Base-by-base conservation (phyloP, 2,797 vertebrate genomes). In the Sebastes flavidus region DNA sequence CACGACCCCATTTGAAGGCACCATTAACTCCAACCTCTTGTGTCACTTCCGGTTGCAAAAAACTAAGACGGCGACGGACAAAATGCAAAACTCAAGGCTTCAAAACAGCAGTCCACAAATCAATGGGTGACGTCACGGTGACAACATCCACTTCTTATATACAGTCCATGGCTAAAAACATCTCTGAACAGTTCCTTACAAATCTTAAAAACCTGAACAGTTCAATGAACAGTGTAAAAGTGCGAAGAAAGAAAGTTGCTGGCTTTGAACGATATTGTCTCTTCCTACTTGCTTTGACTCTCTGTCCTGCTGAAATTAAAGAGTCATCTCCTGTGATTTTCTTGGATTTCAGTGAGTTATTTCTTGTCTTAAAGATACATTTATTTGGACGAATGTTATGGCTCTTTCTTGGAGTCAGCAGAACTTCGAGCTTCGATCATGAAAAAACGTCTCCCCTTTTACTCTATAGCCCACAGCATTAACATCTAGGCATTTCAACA, bases 401-500 rank as follows among this genome's bases (percentile, higher is more conserved):
- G 10, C 27, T 75, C 42, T 62, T 79, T 75, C 20, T 9, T 54
- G 49, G 29, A 83, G 34, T 62, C 59, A 24, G 38, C 38, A 69
- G 16, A 59, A 54, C 14, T 25, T 76, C 56, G 52, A 74, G 36
- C 66, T 72, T 69, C 24, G 4, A 75, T 67, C 29, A 60, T n/a
- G 14, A 74, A 67, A 27, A 42, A 75, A 32, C 46, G 1, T 76
- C 86, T 75, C 27, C 29, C 16, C 76, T 79, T 69, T 29, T 80
- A 58, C 60, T 58, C 30, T 42, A 2, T 11, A 49, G 77, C 82
- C 74, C 55, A 46, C 52, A 55, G 70, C 63, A 60, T 30, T 60
- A 61, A 78, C 62, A 65, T 65, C 30, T 5, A 61, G 69, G 63
- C 58, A 73, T 77, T 81, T 81, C 70, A 62, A 58, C 66, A 83